These are phyloP conservation scores for Pecten maximus DNA, from an alignment of 2,888 invertebrate genomes.

Conservation along the genomic window DNA sequence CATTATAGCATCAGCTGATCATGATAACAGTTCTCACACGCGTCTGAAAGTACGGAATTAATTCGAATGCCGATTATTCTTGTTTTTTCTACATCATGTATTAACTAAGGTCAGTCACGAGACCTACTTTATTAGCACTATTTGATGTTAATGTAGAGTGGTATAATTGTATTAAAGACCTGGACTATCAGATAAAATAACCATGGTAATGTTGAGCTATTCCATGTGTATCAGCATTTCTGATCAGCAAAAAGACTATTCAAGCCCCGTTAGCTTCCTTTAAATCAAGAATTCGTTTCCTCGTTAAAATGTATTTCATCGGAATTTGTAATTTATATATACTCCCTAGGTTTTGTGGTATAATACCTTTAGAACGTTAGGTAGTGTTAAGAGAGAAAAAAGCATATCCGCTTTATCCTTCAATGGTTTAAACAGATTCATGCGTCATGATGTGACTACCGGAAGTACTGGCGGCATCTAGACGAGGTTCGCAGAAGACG, in stretches of 20 bases:
- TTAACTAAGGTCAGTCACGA: background rate
- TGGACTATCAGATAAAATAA: background rate
- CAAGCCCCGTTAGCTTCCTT: background rate
- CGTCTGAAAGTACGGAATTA: background rate
- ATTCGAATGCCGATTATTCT: background rate
- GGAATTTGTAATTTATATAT: background rate
- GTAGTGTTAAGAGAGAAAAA: background rate
- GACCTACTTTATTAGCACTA: background rate
- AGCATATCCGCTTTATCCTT: background rate
- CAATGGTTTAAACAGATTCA: background rate
- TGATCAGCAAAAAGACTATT: background rate
- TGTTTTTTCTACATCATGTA: background rate
- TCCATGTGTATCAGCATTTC: background rate
- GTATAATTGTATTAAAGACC: background rate
- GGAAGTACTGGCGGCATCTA: background rate
- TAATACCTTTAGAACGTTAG: too few species aligned
- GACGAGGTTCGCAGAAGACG: background rate
- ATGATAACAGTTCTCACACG: background rate
- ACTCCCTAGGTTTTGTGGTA: background rate
- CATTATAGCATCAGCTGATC: background rate
- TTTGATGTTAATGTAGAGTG: background rate
- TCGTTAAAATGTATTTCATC: background rate
- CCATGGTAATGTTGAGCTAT: background rate
- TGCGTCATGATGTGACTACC: background rate
- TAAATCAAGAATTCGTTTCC: background rate